phyloP scores from a whole-genome alignment of 2,113 vertebrate species.

The Malurus alboscapulatus region DNA sequence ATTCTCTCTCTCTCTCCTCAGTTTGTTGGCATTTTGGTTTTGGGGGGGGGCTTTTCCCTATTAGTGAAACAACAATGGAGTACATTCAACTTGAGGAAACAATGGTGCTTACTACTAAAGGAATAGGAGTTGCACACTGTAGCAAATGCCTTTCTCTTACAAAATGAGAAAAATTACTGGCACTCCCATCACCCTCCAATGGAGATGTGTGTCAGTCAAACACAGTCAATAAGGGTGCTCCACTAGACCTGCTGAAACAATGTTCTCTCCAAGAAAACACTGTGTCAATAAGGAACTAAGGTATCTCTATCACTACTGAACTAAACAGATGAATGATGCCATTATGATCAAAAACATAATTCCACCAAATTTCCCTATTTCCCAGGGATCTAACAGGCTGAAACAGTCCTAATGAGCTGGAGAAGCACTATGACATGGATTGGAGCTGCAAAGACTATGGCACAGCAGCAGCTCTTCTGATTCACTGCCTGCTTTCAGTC shows the following conservation, averaged over 20 bases:
- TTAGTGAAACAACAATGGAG: background rate
- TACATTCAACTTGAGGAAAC: background rate
- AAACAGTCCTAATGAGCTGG: background rate
- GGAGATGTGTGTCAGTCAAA: background rate
- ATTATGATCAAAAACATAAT: background rate
- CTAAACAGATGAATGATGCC: background rate
- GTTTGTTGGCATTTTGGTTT: background rate
- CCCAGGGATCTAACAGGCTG: background rate
- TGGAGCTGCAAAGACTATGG: background rate
- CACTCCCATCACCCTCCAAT: background rate
- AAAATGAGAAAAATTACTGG: background rate
- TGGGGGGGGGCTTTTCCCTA: rapidly evolving
- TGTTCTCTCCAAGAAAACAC: background rate
- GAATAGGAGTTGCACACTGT: background rate
- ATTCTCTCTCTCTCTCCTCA: background rate
- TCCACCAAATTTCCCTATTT: background rate
- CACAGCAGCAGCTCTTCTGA: background rate
- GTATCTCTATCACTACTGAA: background rate
- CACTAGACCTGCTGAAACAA: background rate
- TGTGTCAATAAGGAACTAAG: background rate
- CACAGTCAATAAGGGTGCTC: background rate
- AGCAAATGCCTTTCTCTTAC: background rate
- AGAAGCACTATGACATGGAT: background rate
- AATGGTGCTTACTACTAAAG: background rate
- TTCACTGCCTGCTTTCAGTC: background rate